Evolutionary conservation across 2,113 vertebrate species (phyloP), one percentile per base, ranked within the genome.

Genomic region (Nibea coibor): DNA sequence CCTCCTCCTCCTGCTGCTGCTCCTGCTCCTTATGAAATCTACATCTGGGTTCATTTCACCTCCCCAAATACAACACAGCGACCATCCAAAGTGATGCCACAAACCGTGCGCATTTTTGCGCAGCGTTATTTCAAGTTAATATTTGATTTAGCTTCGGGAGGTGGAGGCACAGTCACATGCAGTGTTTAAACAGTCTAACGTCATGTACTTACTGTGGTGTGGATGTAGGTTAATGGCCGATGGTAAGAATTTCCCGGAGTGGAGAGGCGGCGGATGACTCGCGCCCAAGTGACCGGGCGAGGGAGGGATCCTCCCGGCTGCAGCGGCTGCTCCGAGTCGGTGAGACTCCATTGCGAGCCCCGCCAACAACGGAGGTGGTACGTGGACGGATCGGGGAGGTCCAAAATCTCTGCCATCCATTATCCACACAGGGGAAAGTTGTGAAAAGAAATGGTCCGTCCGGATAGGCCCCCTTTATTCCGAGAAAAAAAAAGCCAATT

Each of bases 371-470:
- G 96, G 95, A 75, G 97, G 96, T 73, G 97, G 97, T 61, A 96
- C 95, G 89, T 97, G 97, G 86, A 98, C 96, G 82, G 97, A 96
- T 94, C 97, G 96, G 90, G 96, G 96, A 89, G 95, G 95, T 94
- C 97, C 97, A 89, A 98, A 98, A 95, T 99, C 97, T 96, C 97
- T 95, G 95, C 97, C 97, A 98, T 98, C 97, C 97, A 98, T 99
- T 96, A 95, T 97, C 95, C 95, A 94, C 94, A 82, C 79, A 62
- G 67, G 77, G 83, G 82, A 88, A 94, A 95, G 93, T 94, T 94
- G 81, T 80, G 83, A 72, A 87, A 90, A 89, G 77, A 93, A 93
- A 93, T 83, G 51, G 92, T 93, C 91, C 90, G 81, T 74, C 92
- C 85, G 91, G 90, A 89, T 84, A 50, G 72, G 66, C 59, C 76